A percentile compares a stretch with the other conserved stretches of the same genome.
Evolutionary conservation across 2,113 vertebrate genomes (phyloP).

Genomic region (Notarius lentiginosus): DNA sequence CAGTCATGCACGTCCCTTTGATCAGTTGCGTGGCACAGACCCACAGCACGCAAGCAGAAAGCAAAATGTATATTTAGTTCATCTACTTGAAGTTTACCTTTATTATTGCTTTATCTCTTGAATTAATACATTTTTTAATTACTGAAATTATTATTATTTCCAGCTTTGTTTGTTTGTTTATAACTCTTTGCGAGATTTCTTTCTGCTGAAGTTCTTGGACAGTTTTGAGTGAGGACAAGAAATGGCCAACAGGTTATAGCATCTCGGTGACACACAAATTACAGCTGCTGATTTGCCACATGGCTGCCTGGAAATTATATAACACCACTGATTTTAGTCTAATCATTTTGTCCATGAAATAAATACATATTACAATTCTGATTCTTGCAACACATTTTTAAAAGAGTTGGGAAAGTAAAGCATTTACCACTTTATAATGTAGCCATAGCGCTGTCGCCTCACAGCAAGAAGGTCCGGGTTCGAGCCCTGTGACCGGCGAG

Average conservation of each 20-base stretch:
- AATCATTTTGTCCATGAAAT: neutral
- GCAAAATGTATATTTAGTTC: neutral
- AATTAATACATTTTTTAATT: neutral
- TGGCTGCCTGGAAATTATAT: neutral
- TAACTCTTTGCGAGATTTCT: neutral
- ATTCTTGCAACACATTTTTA: too few relatives aligned
- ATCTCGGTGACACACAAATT: neutral
- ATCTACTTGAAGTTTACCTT: neutral
- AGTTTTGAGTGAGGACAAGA: neutral
- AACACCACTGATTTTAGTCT: neutral
- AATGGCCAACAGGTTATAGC: neutral
- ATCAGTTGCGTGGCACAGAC: neutral
- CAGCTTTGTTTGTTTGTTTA: neutral
- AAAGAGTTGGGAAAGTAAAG: too few relatives aligned
- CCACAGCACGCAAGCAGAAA: neutral
- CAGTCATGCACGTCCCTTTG: neutral
- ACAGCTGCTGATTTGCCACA: neutral
- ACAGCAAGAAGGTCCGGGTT: too few relatives aligned
- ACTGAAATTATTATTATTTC: neutral
- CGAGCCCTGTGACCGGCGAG: too few relatives aligned
- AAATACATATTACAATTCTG: too few relatives aligned
- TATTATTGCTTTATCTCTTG: neutral
- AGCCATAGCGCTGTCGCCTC: too few relatives aligned
- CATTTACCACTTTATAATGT: too few relatives aligned
- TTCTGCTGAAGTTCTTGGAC: neutral